These are phyloP conservation scores for Rotaria magnacalcarata DNA, from an alignment of 2,888 invertebrate genomes.

Conservation along the genomic window DNA sequence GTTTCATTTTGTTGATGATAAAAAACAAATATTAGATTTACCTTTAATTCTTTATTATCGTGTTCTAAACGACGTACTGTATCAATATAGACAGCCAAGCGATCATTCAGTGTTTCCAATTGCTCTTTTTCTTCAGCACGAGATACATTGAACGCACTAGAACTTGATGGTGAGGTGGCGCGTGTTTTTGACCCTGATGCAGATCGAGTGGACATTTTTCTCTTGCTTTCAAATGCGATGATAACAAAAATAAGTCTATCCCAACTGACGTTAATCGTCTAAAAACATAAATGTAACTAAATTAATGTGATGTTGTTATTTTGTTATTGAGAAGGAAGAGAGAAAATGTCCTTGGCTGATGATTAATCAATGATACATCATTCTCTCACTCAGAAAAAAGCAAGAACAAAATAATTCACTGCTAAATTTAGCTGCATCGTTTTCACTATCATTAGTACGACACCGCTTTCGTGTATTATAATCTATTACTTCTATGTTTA, in stretches of 20 bases:
- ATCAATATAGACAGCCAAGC: constrained; percentile 91
- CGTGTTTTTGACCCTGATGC: neutral
- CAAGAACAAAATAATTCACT: neutral
- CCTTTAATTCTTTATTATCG: constrained; percentile 68
- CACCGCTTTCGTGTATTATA: no score
- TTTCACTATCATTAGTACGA: no score
- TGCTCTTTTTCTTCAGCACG: constrained; percentile 79
- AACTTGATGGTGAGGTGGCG: neutral
- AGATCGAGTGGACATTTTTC: neutral
- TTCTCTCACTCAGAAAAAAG: neutral
- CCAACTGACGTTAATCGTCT: neutral
- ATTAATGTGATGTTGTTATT: neutral
- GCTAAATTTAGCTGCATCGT: neutral
- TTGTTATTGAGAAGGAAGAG: neutral
- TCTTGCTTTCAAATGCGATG: neutral
- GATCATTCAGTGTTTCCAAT: constrained; percentile 86
- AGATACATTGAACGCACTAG: neutral
- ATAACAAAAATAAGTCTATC: neutral
- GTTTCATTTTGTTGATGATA: neutral
- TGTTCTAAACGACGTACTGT: constrained; percentile 82
- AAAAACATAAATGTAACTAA: neutral
- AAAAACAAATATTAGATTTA: neutral
- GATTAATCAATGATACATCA: neutral
- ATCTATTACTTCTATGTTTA: no score
- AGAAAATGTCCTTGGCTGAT: neutral